Evolutionary conservation across 2,888 invertebrate genomes (phyloP), one percentile per base, ranked within the genome.

Genomic region (Mimas tiliae): DNA sequence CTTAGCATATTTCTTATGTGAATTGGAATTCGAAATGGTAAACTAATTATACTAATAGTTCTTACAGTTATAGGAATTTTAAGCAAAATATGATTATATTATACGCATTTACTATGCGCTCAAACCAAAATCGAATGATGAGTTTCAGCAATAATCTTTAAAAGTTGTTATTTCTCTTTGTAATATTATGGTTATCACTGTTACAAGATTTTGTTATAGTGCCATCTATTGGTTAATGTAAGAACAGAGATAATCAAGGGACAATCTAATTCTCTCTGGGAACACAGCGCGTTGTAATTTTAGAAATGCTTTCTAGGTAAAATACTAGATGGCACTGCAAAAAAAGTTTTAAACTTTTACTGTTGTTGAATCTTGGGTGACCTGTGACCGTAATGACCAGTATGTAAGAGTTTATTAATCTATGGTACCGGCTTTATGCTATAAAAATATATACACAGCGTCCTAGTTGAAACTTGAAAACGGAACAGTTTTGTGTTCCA

Each of bases 31-130:
- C 45, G 19, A 64, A 64, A 42, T 62, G 64, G 64, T 67, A 64
- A 68, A 67, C 62, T 69, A 70, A 71, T 73, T 72, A 73, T 73
- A 68, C 71, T 71, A 71, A 71, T 70, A 70, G 73, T 73, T 71
- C 64, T 64, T 66, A 47, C 27, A 69, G 64, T 67, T 73, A 72
- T 72, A 68, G 71, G 70, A 73, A 69, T 70, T 69, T 73, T 70
- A 72, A 66, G 67, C 69, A 70, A 72, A 72, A 70, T 70, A 70
- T 27, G n/a, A 27, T 58, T 42, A 58, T 19, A 6, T 6, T 6
- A 38, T 38, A 4, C 7, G 12, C 19, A 38, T 42, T 42, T 9
- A 16, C 16, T n/a, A 11, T 42, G 16, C 6, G 1, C 38, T 42
- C 11, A 6, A 58, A 19, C 0, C 16, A 55, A 53, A 55, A 16